Evolutionary conservation across 2,113 vertebrate genomes (phyloP).

Genomic region (Tragelaphus buxtoni): DNA sequence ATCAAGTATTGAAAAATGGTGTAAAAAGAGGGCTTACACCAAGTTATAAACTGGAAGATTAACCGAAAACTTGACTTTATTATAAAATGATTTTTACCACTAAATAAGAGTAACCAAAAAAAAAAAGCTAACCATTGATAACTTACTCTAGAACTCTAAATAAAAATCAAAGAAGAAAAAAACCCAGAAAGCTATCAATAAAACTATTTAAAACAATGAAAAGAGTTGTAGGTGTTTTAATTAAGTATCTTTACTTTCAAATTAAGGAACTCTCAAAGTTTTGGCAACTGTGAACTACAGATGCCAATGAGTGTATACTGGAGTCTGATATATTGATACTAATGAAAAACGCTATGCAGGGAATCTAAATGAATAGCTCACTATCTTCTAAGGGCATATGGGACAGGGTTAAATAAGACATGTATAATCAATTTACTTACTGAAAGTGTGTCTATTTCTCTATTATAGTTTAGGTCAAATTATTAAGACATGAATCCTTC

Average conservation of each 20-base stretch:
- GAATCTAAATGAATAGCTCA: background rate
- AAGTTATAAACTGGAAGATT: background rate
- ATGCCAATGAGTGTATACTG: background rate
- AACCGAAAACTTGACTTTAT: background rate
- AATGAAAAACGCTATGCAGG: background rate
- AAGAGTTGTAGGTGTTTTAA: slow-evolving; percentile 11
- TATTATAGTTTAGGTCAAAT: background rate
- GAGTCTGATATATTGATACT: background rate
- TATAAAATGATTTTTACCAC: slow-evolving; percentile 1
- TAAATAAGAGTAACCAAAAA: background rate
- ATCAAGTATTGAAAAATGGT: slow-evolving; percentile 42
- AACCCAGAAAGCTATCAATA: background rate
- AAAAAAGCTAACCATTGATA: background rate
- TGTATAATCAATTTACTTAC: background rate
- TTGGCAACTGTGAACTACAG: slow-evolving; percentile 1
- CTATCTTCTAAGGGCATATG: background rate
- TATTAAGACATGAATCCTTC: slow-evolving; percentile 22
- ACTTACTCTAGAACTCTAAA: background rate
- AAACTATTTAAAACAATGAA: background rate
- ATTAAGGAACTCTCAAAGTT: background rate
- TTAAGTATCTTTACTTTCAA: background rate
- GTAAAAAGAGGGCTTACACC: slow-evolving; percentile 4
- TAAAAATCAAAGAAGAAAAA: background rate
- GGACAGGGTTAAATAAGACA: background rate
- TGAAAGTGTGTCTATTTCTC: background rate